Evolutionary conservation across 2,888 invertebrate genomes (phyloP), one percentile per base, ranked within the genome.

Genomic region (Spicauda simplicius): DNA sequence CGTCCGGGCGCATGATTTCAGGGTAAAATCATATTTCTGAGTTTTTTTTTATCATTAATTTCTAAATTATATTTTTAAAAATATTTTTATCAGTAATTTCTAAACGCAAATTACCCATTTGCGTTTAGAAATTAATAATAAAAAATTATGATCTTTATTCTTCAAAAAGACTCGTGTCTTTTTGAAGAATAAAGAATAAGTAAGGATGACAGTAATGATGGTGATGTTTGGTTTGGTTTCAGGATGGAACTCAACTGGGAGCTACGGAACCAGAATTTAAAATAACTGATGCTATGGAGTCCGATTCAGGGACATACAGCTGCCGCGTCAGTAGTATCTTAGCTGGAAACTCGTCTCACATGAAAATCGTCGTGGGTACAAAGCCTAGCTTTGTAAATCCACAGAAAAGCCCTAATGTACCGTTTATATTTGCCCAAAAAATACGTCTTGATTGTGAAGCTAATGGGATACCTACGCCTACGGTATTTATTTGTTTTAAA

Each of bases 261-360:
- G n/a, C 14, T 30, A 14, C 48, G 7, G 2, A 2, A 25, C 25
- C 25, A 5, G 25, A 16, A 11, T 30, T 48, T 14, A 37, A n/a
- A 5, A 14, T 64, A 50, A 7, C 3, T n/a, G 25, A 33, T 18
- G 64, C 33, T 10, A 8, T 25, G 11, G 50, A 45, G n/a, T 14
- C 19, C n/a, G 56, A 64, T 18, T n/a, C 56, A 0, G 64, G 64
- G 7, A 30, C 56, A 30, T 64, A 64, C 50, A 50, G 33, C 25
- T 64, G 64, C 25, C 64, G 50, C 2, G 56, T 56, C 1, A 64
- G 14, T 14, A 33, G 20, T 0, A 0, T 19, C 0, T 18, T 18
- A 8, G 57, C 52, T 37, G 58, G 58, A 14, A n/a, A 58, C 41
- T 41, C 53, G 0, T 37, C 52, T 6, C 50, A 58, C 37, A 7